Evolutionary conservation across 2,797 vertebrate genomes (phyloP).

Genomic region (Paguma larvata): DNA sequence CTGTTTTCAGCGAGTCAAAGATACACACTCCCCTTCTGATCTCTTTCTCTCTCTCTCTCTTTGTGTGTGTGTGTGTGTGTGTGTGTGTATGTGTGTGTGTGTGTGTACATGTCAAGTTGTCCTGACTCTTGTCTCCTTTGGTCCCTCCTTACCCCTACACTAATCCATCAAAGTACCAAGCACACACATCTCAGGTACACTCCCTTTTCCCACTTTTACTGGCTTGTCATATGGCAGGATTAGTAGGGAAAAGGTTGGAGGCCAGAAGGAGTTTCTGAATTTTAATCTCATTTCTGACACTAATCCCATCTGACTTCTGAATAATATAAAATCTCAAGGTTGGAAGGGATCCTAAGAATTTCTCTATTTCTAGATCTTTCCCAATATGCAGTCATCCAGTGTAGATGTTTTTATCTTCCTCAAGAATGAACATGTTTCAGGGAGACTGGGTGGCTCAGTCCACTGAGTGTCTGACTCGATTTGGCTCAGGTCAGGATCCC

Average conservation of each 20-base stretch:
- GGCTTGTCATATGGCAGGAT: not conserved
- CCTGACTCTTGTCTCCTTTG: not conserved
- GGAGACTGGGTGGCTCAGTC: no score
- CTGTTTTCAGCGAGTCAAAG: not conserved
- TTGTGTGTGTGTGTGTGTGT: not conserved
- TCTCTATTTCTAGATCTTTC: not conserved
- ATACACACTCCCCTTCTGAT: not conserved
- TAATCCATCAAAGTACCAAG: not conserved
- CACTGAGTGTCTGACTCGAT: no score
- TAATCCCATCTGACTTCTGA: not conserved
- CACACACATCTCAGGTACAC: not conserved
- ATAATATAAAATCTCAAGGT: not conserved
- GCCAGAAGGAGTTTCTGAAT: not conserved
- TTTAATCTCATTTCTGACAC: slow-evolving; percentile 12
- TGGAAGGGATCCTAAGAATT: slow-evolving; percentile 3
- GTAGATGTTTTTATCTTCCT: not conserved
- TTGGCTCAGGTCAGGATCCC: no score
- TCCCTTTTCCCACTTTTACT: not conserved
- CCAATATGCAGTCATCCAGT: not conserved
- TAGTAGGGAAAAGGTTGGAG: not conserved
- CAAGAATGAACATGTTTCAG: not conserved
- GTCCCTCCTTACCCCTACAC: not conserved
- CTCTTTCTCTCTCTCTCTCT: not conserved
- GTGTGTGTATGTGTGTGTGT: not conserved
- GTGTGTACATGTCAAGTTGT: not conserved